These are phyloP conservation scores for Perccottus glenii DNA, from an alignment of 2,113 vertebrate species.

Conservation along the genomic window DNA sequence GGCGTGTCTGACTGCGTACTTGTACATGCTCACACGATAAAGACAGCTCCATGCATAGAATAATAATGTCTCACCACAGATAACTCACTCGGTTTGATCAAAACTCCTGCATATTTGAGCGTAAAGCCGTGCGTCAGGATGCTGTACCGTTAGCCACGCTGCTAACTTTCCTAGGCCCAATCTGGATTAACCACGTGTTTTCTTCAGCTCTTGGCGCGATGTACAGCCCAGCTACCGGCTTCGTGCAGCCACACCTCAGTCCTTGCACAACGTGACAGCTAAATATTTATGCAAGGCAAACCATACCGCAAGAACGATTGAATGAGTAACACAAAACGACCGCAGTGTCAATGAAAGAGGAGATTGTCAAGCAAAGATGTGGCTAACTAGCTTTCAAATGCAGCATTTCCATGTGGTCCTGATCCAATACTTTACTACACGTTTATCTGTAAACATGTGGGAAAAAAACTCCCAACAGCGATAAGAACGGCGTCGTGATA, in stretches of 20 bases:
- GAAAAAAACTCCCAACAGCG: background rate
- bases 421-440: background rate
- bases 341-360: conserved; percentile 5
- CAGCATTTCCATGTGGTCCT: background rate
- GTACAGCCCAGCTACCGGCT: conserved; percentile 52
- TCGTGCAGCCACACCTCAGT: conserved; percentile 60
- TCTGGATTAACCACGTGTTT: conserved; percentile 73
- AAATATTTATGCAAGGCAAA: background rate
- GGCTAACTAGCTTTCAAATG: background rate
- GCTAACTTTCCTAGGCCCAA: conserved; percentile 65
- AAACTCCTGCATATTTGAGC: background rate
- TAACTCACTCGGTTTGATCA: background rate
- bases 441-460: background rate
- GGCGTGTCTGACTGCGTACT: conserved; percentile 51
- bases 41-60: background rate
- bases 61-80: background rate
- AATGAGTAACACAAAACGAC: background rate
- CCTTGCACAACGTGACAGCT: conserved; percentile 20
- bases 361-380: background rate
- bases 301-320: background rate
- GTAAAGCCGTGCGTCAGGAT: conserved; percentile 1
- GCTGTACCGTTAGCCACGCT: conserved; percentile 53
- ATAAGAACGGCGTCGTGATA: conserved; percentile 33
- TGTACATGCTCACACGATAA: background rate
- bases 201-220: conserved; percentile 55